phyloP scores from a whole-genome alignment of 2,113 vertebrate species.

The Numenius arquata region DNA sequence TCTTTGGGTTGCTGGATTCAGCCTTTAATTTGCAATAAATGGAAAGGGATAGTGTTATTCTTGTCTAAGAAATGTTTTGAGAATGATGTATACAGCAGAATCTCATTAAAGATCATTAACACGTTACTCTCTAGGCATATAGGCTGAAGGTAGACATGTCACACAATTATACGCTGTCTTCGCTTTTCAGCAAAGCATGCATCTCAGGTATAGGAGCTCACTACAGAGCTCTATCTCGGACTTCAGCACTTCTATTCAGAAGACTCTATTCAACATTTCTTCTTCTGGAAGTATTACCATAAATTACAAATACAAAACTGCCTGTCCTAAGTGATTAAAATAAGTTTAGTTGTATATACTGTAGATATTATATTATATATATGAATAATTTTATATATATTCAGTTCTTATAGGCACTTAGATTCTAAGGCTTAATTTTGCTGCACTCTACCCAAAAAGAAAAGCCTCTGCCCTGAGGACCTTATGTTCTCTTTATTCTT shows the following conservation, averaged over 20 bases:
- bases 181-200: neutral
- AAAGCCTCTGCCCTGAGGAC: neutral
- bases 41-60: neutral
- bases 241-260: neutral
- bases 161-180: neutral
- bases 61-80: neutral
- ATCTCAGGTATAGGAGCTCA: neutral
- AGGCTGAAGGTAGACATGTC: neutral
- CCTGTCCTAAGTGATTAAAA: neutral
- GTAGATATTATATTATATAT: neutral
- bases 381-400: neutral
- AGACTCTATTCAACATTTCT: neutral
- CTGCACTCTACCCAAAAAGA: neutral
- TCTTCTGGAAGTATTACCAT: neutral
- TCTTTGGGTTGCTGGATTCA: neutral
- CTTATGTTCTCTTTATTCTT: neutral
- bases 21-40: slow-evolving; percentile 3
- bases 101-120: neutral
- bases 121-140: neutral
- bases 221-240: neutral
- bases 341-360: neutral
- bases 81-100: neutral
- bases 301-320: neutral
- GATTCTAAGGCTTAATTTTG: neutral
- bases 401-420: neutral